phyloP scores from a whole-genome alignment of 2,888 invertebrate genomes.

The Coremacera marginata region DNA sequence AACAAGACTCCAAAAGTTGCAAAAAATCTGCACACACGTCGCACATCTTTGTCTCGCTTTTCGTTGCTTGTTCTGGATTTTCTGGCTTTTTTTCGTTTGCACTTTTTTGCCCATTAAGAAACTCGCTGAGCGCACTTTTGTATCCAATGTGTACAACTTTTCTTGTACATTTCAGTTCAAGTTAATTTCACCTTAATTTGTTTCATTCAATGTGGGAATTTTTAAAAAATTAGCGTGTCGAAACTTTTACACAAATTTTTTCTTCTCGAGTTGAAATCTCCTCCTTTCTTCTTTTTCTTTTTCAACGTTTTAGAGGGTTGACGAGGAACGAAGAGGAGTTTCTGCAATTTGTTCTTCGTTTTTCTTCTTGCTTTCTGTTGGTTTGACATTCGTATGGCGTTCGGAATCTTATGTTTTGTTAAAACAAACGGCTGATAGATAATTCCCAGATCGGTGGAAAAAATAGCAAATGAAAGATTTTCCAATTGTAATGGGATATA shows the following conservation, averaged over 20 bases:
- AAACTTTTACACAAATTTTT: conserved; percentile 45
- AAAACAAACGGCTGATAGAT: no score
- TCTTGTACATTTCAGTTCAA: conserved; percentile 30
- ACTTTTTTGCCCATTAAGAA: conserved; percentile 31
- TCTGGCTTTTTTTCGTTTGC: conserved; percentile 22
- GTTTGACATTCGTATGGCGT: conserved; percentile 20
- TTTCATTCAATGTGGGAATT: conserved; percentile 25
- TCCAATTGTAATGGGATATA: no score
- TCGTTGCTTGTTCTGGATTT: conserved; percentile 29
- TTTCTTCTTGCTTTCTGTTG: background rate
- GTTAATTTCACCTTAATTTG: background rate
- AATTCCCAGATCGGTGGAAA: no score
- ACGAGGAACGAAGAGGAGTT: conserved; percentile 12
- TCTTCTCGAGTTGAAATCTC: conserved; percentile 39
- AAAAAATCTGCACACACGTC: conserved; percentile 95
- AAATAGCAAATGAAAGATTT: no score
- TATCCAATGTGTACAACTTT: conserved; percentile 6
- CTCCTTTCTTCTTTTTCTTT: conserved; percentile 37
- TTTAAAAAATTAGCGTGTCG: conserved; percentile 9
- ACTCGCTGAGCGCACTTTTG: conserved; percentile 25
- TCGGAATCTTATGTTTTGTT: no score
- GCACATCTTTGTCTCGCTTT: conserved; percentile 76
- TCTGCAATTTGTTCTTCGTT: conserved; percentile 3
- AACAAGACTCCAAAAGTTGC: conserved; percentile 88
- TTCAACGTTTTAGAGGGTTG: conserved; percentile 11